phyloP scores from a whole-genome alignment of 2,888 invertebrate genomes.

The Tetramorium bicarinatum region DNA sequence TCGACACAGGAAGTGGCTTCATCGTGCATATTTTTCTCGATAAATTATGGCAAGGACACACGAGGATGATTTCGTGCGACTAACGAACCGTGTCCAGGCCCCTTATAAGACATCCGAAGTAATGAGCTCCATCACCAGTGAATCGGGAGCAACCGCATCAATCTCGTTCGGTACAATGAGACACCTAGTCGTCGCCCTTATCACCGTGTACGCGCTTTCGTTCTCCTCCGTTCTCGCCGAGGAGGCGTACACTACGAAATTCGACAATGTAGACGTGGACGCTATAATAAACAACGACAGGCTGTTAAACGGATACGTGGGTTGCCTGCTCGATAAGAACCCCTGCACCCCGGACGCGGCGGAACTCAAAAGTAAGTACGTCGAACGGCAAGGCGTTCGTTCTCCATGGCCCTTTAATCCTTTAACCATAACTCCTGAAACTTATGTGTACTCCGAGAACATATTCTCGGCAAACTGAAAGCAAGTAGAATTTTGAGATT shows the following conservation, averaged over 20 bases:
- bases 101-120: conserved; percentile 66
- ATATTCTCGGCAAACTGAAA: not conserved
- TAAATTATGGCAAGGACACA: conserved; percentile 50
- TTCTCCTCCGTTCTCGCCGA: conserved; percentile 49
- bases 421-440: not conserved
- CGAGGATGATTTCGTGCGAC: conserved; percentile 71
- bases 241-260: conserved; percentile 89
- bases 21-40: conserved; percentile 41
- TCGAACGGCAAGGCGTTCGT: not conserved
- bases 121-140: conserved; percentile 66
- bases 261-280: conserved; percentile 90
- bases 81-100: conserved; percentile 71
- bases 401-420: not conserved
- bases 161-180: conserved; percentile 59
- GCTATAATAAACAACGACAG: conserved; percentile 90
- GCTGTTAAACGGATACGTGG: conserved; percentile 89
- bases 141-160: conserved; percentile 48
- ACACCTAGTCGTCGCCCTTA: conserved; percentile 36
- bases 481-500: not conserved
- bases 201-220: conserved; percentile 40
- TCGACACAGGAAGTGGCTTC: conserved; percentile 19
- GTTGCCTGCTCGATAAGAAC: conserved; percentile 90
- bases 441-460: not conserved
- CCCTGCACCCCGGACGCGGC: conserved; percentile 91
- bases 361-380: conserved; percentile 90